Base-by-base conservation (phyloP, 2,113 vertebrate species). In the Epinephelus lanceolatus region DNA sequence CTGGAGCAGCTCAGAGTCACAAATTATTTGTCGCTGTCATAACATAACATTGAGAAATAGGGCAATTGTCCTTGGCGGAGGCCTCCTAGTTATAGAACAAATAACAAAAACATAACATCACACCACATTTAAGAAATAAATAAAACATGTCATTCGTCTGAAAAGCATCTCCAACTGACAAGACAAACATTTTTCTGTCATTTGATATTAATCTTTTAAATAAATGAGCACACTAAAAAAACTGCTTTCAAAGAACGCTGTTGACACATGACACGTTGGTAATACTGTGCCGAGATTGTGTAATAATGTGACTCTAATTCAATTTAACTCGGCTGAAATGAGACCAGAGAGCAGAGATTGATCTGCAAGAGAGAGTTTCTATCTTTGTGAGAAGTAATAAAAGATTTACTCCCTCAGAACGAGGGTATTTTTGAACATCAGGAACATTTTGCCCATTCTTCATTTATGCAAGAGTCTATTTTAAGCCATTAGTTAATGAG, bases 111-210 rank as follows among this genome's bases (percentile, higher is more conserved):
- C 0, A 2, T 10, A 67, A 78, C 19, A 62, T 49, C 59, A 83
- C 45, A 69, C 40, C 19, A 71, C 6, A 84, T 75, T 68, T 30
- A 40, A 42, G 59, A n/a, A 81, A 49, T 6, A 78, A 74, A 25
- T 25, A 27, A 59, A 78, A 56, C n/a, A 67, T 66, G 2, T 12
- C 13, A 40, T 47, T 76, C 2, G 69, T 60, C 49, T 55, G 3
- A 53, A 72, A 62, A 10, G 30, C 23, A 27, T 61, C 74, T 65
- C 51, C 18, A 51, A 6, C 12, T 59, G 51, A 59, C 13, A 66
- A 21, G 11, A 52, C 61, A 65, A 72, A 55, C 0, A 3, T 55
- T 47, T 37, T 70, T 60, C 52, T 69, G 42, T 77, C 14, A 49
- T 25, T 30, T 33, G 5, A 77, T 23, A 70, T 67, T 19, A 76